Evolutionary conservation across 1,140 invertebrate genomes (phyloP), one percentile per base, ranked within the genome.

Genomic region (Bombus pyrosoma): DNA sequence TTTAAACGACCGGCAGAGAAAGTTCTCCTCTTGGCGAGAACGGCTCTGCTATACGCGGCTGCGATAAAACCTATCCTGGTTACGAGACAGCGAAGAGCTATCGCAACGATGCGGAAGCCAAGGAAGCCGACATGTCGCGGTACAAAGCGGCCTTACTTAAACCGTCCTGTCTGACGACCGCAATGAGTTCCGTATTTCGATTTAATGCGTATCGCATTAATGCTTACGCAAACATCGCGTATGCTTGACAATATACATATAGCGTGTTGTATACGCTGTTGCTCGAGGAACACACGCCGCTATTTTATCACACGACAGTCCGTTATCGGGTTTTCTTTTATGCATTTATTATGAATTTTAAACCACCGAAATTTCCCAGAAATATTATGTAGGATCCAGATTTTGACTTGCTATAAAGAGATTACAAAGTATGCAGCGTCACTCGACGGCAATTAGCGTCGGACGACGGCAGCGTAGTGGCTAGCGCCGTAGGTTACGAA

Each of bases 31-130:
- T n/a, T 32, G 4, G 47, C 74, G 64, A n/a, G 64, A 77, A 84
- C 39, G 74, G 43, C 6, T 13, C n/a, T 69, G 82, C 74, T 79
- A 12, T 53, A 53, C 18, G 47, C 43, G 57, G 59, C 8, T 43
- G 13, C 37, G 68, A 79, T 85, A 64, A 85, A 80, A 85, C 68
- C 68, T 72, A 69, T 64, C 41, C 83, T 39, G 68, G 76, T 85
- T 85, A 64, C 77, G 57, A 72, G 78, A 77, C 75, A 13, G 25
- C 74, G 74, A 1, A 73, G 73, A 68, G 75, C 53, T 37, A 84
- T 84, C 77, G 68, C 75, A 71, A 47, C 75, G 22, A 79, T 59
- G 74, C 83, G 83, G 77, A 85, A 85, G 68, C 59, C 1, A 32
- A 57, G 57, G 39, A 73, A 5, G 1, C 4, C 68, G 34, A 72